phyloP scores from a whole-genome alignment of 2,113 vertebrate species.

The Hippocampus guttulatus region DNA sequence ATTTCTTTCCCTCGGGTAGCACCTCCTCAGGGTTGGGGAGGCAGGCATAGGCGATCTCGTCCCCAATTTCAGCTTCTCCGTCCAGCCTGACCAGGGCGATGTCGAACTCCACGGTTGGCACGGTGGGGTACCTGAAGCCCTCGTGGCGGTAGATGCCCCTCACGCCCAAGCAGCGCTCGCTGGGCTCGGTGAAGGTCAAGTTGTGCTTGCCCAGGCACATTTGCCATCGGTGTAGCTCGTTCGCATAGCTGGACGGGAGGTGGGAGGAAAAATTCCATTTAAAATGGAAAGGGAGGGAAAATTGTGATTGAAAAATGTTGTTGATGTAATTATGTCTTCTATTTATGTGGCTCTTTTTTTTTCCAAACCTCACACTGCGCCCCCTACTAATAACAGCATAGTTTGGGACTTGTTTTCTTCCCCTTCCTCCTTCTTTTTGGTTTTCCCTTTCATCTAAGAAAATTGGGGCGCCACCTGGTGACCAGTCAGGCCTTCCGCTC shows the following conservation, averaged over 20 bases:
- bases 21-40: constrained; percentile 66
- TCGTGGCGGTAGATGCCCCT: constrained; percentile 68
- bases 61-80: constrained; percentile 51
- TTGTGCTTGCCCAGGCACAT: constrained; percentile 78
- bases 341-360: too few relatives aligned
- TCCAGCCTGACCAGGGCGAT: constrained; percentile 70
- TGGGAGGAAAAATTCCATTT: neutral
- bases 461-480: too few relatives aligned
- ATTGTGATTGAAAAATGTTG: neutral
- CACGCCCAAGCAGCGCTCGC: constrained; percentile 61
- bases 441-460: too few relatives aligned
- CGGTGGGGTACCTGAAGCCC: constrained; percentile 71
- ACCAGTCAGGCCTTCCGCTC: too few relatives aligned
- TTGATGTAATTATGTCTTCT: too few relatives aligned
- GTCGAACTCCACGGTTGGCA: constrained; percentile 74
- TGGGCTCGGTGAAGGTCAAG: constrained; percentile 63
- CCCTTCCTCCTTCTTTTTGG: too few relatives aligned
- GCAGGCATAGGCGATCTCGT: constrained; percentile 66
- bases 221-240: constrained; percentile 72
- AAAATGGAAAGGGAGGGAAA: neutral
- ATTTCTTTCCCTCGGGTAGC: constrained; percentile 61
- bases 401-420: too few relatives aligned
- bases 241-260: constrained; percentile 62
- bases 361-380: too few relatives aligned
- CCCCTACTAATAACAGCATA: too few relatives aligned